Evolutionary conservation across 2,113 vertebrate species (phyloP), one percentile per base, ranked within the genome.

Genomic region (Nanorana parkeri): DNA sequence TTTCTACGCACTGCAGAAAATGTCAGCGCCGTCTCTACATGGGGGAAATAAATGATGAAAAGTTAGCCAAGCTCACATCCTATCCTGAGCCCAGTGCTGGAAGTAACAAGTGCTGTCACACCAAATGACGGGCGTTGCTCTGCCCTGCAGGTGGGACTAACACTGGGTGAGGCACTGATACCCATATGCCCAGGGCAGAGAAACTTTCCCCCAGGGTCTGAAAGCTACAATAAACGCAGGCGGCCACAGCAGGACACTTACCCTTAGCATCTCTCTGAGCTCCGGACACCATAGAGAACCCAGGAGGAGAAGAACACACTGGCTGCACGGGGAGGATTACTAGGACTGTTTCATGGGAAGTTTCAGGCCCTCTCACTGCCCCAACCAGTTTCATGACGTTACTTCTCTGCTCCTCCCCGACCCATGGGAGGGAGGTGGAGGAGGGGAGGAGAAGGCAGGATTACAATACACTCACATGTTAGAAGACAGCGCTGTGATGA

Each of bases 351-450:
- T 36, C 19, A 23, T 69, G 55, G 77, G 65, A 58, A 68, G 65
- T 80, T 60, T 80, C 52, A 60, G 71, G 71, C 67, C 77, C 66
- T 80, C 67, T 41, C 29, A 23, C 78, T 64, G 68, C 63, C 68
- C 55, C 78, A 72, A 58, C 56, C 36, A 80, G 78, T 80, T 80
- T 80, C 78, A 72, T 80, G 78, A 80, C 78, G 68, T 52, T 17
- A 52, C 17, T 2, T 19, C 17, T 23, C 52, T 63, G 68, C 78
- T 72, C 78, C 78, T 80, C 78, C 78, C 78, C 26, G 16, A 29
- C 15, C 55, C 55, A 80, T 24, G 32, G 78, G 32, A 63, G 78
- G 55, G 26, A n/a, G 29, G 52, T 19, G 60, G 63, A 17, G 23
- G 32, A 29, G 41, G n/a, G 69, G 26, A 24, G 6, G 29, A 64